Conservation (phyloP, 2,888 invertebrate species). For the Callosobruchus maculatus region DNA sequence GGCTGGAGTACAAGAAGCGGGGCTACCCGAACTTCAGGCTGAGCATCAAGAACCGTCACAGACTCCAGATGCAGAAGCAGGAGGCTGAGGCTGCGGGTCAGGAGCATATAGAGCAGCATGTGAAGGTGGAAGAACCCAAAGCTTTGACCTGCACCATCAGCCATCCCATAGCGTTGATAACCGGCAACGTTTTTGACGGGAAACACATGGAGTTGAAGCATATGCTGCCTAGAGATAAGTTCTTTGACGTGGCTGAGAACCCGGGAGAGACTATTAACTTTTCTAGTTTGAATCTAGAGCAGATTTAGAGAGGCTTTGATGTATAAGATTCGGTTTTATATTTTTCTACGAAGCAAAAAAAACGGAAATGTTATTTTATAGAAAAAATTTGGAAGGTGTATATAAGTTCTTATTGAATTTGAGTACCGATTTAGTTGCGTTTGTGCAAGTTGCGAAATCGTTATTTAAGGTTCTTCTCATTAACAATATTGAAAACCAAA, state of each 20-base stretch:
- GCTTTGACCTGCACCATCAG: slow-evolving; percentile 24
- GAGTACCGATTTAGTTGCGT: neutral
- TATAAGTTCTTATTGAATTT: neutral
- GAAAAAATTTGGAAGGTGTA: neutral
- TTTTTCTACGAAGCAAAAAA: slow-evolving; percentile 8
- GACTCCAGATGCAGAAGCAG: slow-evolving; percentile 51
- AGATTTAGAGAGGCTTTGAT: slow-evolving; percentile 57
- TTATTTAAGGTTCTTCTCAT: no score
- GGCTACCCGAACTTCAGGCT: slow-evolving; percentile 79
- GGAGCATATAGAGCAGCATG: slow-evolving; percentile 48
- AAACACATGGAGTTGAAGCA: slow-evolving; percentile 67
- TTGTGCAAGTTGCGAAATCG: neutral
- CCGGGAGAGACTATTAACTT: slow-evolving; percentile 55
- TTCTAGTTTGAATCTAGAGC: slow-evolving; percentile 73
- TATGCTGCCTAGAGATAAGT: slow-evolving; percentile 51
- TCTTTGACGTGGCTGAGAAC: slow-evolving; percentile 33
- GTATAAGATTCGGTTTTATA: neutral
- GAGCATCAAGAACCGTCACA: slow-evolving; percentile 73
- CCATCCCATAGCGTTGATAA: slow-evolving; percentile 64
- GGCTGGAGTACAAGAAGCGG: slow-evolving; percentile 81
- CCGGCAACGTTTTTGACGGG: slow-evolving; percentile 63
- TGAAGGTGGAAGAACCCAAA: slow-evolving; percentile 34
- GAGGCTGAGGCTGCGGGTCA: slow-evolving; percentile 45
- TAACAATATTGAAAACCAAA: no score
- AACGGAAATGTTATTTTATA: neutral